Evolutionary conservation across 2,113 vertebrate genomes (phyloP), one percentile per base, ranked within the genome.

Genomic region (Mungos mungo): DNA sequence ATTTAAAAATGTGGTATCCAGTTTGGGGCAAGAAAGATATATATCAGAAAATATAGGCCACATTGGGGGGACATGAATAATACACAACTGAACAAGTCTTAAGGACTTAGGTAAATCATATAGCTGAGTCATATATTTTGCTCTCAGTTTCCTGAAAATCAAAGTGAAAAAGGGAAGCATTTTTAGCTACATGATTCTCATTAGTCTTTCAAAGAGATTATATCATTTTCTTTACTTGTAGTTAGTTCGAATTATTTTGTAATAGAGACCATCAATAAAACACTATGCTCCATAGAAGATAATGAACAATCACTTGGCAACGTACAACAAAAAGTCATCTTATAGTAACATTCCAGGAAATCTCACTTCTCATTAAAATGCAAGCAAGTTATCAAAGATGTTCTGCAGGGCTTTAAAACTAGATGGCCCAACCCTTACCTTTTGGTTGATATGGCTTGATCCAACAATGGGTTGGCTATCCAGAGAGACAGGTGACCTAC

Each of bases 91-190:
- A 85, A 81, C n/a, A 81, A 11, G 5, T 50, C 68, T 79, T 77
- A 86, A 98, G 80, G 10, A 91, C 23, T 57, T 93, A 81, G 0
- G 29, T 93, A 96, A 96, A 47, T 89, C 33, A 33, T 74, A 85
- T 11, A 90, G 6, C 29, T 69, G 31, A 97, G 72, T 60, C 14
- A 93, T 27, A 41, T 38, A 76, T 47, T 82, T 93, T 93, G 4
- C 41, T 69, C 25, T 88, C 72, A 76, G n/a, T 93, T 96, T 95
- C 60, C 45, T 68, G 15, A 65, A 84, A 94, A 35, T 84, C 13
- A 45, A 68, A 84, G 21, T 82, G 47, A 79, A 93, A 93, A 79
- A 87, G 9, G 18, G 23, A 90, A 83, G 23, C 21, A 79, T 69
- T n/a, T 69, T 93, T 90, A 91, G 69, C 23, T 88, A 68, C 27